Base-by-base conservation (phyloP, 2,888 invertebrate species). In the Leptogaster cylindrica region DNA sequence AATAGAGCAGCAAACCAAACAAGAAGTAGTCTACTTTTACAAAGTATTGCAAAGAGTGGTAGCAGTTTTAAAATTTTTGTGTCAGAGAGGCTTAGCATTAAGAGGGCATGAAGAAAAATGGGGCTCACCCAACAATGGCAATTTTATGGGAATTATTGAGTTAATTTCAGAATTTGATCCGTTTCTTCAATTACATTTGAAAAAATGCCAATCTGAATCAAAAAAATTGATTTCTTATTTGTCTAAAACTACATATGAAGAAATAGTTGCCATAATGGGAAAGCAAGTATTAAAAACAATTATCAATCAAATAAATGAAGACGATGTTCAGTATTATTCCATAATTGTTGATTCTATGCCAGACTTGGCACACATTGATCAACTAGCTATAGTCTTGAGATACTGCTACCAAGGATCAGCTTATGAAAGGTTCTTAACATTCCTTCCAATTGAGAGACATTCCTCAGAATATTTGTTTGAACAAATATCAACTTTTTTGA, bases 381-480 rank as follows among this genome's bases (percentile, higher is more conserved):
- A 63, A 39, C 68, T 67, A 36, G 55, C 52, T 50, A 68, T 70
- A 44, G 69, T 70, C 46, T 39, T 71, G 31, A 65, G 68, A 65
- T 64, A 67, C 64, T 67, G 64, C 63, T 66, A 64, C 64, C 2
- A 6, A 23, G 20, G 20, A 68, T 39, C 33, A 51, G 10, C 23
- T 1, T n/a, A n/a, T n/a, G n/a, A n/a, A n/a, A n/a, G n/a, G n/a
- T 67, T 41, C 18, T 36, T 68, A 68, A 52, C 70, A 3, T 71
- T 71, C 65, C 68, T 71, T 71, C 69, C 71, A 70, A 70, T 70
- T 66, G 70, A 66, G 50, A 70, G 66, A 70, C 36, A 65, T 58
- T 70, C 66, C 69, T 58, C 36, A 50, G 69, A 70, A 68, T 27
- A 66, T 69, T 64, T 70, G 66, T 71, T 71, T 69, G 65, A 67